phyloP scores from a whole-genome alignment of 1,140 invertebrate species.

The Samia ricini region DNA sequence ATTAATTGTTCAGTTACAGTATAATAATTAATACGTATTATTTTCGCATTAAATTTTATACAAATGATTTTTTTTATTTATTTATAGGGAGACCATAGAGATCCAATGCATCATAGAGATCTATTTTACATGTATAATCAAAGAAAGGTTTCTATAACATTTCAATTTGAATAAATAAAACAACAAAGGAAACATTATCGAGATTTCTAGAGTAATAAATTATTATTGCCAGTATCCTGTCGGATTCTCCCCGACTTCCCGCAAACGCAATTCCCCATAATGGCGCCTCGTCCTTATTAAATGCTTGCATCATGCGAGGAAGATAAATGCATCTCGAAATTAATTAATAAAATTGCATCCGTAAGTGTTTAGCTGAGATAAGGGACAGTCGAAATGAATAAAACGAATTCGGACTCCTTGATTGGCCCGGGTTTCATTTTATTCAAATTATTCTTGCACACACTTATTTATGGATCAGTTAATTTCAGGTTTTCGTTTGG shows the following conservation, averaged over 20 bases:
- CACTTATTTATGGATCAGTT: slow-evolving; percentile 16
- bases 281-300: slow-evolving; percentile 51
- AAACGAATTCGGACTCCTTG: slow-evolving; percentile 28
- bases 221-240: slow-evolving; percentile 16
- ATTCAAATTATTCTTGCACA: slow-evolving; percentile 22
- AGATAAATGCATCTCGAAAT: slow-evolving; percentile 62
- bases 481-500: neutral
- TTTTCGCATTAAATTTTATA: no score
- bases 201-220: slow-evolving; percentile 28
- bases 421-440: slow-evolving; percentile 33
- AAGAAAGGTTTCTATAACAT: no score
- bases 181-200: neutral
- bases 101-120: no score
- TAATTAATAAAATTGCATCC: slow-evolving; percentile 71
- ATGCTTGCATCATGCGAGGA: slow-evolving; percentile 52
- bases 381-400: slow-evolving; percentile 23
- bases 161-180: no score
- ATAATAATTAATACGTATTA: no score
- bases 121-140: no score
- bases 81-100: no score
- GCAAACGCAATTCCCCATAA: slow-evolving; percentile 39
- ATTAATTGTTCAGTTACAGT: no score
- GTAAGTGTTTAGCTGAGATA: slow-evolving; percentile 38
- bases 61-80: no score
- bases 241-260: slow-evolving; percentile 26